Percentiles rank a stretch among this genome's conserved stretches.
Conservation (phyloP, 64 coral and sea anemone genomes). For the Cladopsammia gracilis region DNA sequence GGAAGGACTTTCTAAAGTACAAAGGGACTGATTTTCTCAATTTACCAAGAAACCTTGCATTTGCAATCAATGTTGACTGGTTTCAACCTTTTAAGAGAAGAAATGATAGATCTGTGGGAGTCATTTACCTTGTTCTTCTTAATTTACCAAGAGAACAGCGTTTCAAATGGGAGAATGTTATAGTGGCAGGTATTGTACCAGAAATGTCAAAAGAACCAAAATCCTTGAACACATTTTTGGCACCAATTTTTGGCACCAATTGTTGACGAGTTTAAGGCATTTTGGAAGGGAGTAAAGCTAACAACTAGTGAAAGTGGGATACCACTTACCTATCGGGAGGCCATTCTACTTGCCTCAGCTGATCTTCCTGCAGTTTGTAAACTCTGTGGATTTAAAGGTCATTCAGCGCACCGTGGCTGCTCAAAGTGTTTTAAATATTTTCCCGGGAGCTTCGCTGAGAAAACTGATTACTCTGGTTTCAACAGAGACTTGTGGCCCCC, state of each 20-base stretch:
- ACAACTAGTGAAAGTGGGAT: constrained; percentile 47
- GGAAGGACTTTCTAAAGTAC: constrained; percentile 9
- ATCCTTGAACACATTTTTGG: constrained; percentile 47
- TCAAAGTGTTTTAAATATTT: constrained; percentile 70
- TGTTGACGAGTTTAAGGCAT: constrained; percentile 52
- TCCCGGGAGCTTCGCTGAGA: constrained; percentile 38
- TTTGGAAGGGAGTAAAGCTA: constrained; percentile 48
- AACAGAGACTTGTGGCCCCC: constrained; percentile 42
- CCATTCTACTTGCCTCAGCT: constrained; percentile 63
- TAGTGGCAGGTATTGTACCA: constrained; percentile 42
- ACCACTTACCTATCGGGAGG: constrained; percentile 40
- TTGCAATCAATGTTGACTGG: constrained; percentile 67
- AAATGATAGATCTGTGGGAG: constrained; percentile 47
- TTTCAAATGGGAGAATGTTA: constrained; percentile 65
- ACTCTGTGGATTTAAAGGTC: constrained; percentile 65
- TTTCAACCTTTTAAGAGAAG: constrained; percentile 37
- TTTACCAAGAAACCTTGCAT: constrained; percentile 27
- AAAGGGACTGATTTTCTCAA: constrained; percentile 26
- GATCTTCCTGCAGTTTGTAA: constrained; percentile 71
- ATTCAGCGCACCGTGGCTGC: constrained; percentile 32
- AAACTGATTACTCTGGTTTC: constrained; percentile 58
- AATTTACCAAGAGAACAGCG: constrained; percentile 50
- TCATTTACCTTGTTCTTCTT: constrained; percentile 41
- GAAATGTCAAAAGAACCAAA: constrained; percentile 56
- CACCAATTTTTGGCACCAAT: no score